Evolutionary conservation across 2,113 vertebrate genomes (phyloP), one percentile per base, ranked within the genome.

Genomic region (Neomonachus schauinslandi): DNA sequence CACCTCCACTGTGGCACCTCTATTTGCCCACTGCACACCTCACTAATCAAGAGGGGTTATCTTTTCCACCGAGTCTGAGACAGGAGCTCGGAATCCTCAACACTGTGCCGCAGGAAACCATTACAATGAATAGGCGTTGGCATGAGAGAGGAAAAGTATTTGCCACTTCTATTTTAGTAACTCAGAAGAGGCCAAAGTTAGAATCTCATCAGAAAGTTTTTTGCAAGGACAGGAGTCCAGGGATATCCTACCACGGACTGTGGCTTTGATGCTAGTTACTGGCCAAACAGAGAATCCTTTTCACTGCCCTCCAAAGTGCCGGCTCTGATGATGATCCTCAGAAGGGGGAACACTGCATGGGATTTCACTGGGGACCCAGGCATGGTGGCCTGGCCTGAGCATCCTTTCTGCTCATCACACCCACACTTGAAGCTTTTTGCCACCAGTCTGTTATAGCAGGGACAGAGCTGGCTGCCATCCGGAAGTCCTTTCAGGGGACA

Each of bases 271-370:
- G 33, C 26, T 61, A 22, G 0, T 39, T 21, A 5, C 42, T 0
- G 7, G 24, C 53, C 86, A 69, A 46, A 42, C 19, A 49, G 22
- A 18, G 42, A 65, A n/a, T 26, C 7, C 5, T 24, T 61, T 18
- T 13, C 42, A 0, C 10, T 21, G 6, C 67, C 53, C 81, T 67
- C 67, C 80, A 51, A 10, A 76, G 79, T 69, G 12, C 12, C 1
- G 0, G n/a, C 16, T 21, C 33, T 6, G 31, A 24, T 0, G 5
- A 42, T 33, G 2, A 11, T 39, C 14, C 26, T 31, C 2, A 0
- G 28, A 36, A 51, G 84, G 65, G 36, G 74, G 55, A 57, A 10
- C 19, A 1, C 21, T 42, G 15, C 24, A 5, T 0, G 1, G 65
- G 21, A 18, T 26, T 80, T 76, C 51, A 18, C 4, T 59, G 46